A percentile compares a stretch with the other conserved stretches of the same genome.
phyloP scores from a whole-genome alignment of 2,797 vertebrate genomes.

The Alca torda region DNA sequence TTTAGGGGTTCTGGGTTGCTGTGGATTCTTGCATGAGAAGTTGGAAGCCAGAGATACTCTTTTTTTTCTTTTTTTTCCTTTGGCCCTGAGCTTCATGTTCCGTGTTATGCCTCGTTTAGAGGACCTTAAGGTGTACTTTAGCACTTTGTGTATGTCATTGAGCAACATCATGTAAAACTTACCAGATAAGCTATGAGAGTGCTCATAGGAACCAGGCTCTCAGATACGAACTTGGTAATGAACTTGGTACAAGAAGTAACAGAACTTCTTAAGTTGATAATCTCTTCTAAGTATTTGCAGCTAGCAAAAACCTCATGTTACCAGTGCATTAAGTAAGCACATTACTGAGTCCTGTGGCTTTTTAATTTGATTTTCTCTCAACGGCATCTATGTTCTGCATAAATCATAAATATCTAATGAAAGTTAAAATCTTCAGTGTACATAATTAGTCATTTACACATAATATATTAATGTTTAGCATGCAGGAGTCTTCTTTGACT shows the following conservation, averaged over 20 bases:
- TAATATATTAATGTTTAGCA: not conserved
- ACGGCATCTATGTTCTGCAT: not conserved
- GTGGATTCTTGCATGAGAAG: not conserved
- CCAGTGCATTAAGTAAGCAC: not conserved
- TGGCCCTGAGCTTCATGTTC: not conserved
- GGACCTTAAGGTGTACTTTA: not conserved
- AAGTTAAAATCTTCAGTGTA: not conserved
- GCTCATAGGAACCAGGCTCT: not conserved
- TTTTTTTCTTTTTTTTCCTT: not conserved
- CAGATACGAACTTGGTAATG: not conserved
- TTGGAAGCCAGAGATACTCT: not conserved
- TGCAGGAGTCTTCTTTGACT: not conserved
- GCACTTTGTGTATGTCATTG: not conserved
- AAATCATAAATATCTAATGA: not conserved
- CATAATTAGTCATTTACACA: not conserved
- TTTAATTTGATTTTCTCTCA: not conserved
- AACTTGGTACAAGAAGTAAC: not conserved
- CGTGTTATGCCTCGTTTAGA: fast-evolving
- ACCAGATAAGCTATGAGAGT: not conserved
- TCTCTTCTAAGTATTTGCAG: not conserved
- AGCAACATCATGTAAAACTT: not conserved
- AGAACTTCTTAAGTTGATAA: not conserved
- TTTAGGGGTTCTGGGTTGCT: not conserved
- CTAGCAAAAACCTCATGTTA: not conserved
- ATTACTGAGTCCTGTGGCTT: not conserved